Evolutionary conservation across 1,140 invertebrate species (phyloP).

Genomic region (Drosophila kepulauana): DNA sequence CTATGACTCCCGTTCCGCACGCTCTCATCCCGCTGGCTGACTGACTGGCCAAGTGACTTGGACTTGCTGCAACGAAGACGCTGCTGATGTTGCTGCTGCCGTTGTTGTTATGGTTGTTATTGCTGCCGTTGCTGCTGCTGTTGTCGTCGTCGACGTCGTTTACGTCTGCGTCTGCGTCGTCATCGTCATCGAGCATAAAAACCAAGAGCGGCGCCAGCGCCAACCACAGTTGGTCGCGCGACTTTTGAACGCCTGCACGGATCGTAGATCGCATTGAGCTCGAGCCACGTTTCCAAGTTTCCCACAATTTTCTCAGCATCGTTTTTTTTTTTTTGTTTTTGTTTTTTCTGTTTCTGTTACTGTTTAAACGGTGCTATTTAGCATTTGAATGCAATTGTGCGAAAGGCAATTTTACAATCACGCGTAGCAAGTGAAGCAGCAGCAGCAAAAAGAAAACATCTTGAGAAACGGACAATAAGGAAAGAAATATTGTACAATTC

Average conservation of each 20-base stretch:
- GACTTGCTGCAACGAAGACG: slow-evolving; percentile 65
- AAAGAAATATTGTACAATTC: slow-evolving; percentile 10
- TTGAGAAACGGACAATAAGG: slow-evolving; percentile 7
- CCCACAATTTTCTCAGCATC: slow-evolving; percentile 45
- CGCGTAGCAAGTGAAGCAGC: slow-evolving; percentile 19
- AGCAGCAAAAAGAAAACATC: not conserved
- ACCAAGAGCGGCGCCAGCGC: slow-evolving; percentile 67
- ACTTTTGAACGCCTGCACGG: slow-evolving; percentile 75
- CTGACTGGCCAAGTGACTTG: slow-evolving; percentile 70
- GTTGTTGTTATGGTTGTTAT: slow-evolving; percentile 14
- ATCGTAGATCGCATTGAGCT: slow-evolving; percentile 17
- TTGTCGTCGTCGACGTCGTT: slow-evolving; percentile 14
- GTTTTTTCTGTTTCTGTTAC: slow-evolving; percentile 25
- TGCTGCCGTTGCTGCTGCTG: slow-evolving; percentile 16
- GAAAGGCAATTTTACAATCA: slow-evolving; percentile 4
- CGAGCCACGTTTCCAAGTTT: slow-evolving; percentile 15
- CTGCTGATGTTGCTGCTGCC: slow-evolving; percentile 8
- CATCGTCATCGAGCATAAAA: slow-evolving; percentile 65
- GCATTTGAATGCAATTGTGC: slow-evolving; percentile 14
- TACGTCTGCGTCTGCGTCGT: slow-evolving; percentile 26
- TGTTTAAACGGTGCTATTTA: slow-evolving; percentile 12
- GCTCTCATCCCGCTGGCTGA: slow-evolving; percentile 46
- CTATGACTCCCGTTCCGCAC: slow-evolving; percentile 51
- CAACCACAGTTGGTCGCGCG: slow-evolving; percentile 75
- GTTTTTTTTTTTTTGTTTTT: slow-evolving; percentile 11